phyloP scores from a whole-genome alignment of 2,113 vertebrate genomes.

The Martes martes region DNA sequence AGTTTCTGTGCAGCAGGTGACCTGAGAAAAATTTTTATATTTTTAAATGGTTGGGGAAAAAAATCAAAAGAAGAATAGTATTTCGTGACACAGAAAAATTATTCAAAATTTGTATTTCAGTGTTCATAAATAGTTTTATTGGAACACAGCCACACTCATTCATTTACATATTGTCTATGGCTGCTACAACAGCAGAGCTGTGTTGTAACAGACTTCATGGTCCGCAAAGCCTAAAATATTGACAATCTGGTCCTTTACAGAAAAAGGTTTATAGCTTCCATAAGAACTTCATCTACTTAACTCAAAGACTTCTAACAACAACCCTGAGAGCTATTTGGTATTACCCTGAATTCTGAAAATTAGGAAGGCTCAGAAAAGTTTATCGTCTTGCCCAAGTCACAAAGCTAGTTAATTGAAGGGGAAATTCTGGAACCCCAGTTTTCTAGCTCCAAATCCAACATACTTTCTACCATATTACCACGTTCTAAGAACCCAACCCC shows the following conservation, averaged over 20 bases:
- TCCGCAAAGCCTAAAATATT: constrained; percentile 23
- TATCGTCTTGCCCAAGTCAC: not conserved
- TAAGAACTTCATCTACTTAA: constrained; percentile 21
- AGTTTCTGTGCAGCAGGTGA: not conserved
- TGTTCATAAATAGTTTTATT: constrained; percentile 34
- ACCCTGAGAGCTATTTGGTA: not conserved
- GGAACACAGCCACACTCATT: not conserved
- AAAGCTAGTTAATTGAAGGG: not conserved
- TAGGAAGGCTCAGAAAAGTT: not conserved
- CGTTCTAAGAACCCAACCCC: not conserved
- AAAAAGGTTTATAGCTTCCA: constrained; percentile 40
- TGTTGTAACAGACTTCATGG: constrained; percentile 9
- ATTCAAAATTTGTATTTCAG: constrained; percentile 26
- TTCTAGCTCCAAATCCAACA: constrained; percentile 24
- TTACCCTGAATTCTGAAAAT: constrained; percentile 33
- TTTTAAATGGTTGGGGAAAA: constrained; percentile 12
- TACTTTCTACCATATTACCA: constrained; percentile 7
- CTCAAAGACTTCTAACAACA: constrained; percentile 18
- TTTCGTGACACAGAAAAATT: not conserved
- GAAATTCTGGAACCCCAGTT: not conserved
- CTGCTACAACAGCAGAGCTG: not conserved
- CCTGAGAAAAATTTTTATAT: not conserved
- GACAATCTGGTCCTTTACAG: not conserved
- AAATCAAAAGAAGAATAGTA: not conserved
- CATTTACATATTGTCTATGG: not conserved